Base-by-base conservation (phyloP, 2,113 vertebrate species). In the Gallinago paraguaiae region DNA sequence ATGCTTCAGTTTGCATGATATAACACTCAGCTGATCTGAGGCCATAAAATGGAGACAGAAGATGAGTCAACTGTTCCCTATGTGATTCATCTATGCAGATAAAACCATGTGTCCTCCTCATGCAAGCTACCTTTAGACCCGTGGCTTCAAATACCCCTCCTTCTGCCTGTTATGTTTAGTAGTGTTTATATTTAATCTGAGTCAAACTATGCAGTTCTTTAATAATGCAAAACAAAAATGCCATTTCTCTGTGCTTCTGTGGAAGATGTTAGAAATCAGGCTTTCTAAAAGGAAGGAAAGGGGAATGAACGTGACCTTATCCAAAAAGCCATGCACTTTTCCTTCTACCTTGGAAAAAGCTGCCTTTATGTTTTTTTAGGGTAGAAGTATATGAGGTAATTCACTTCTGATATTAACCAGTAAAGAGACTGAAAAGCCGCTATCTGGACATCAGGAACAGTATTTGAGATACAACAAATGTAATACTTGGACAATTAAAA, bases 311-410 rank as follows among this genome's bases (percentile, higher is more conserved):
- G 18, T 79, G 91, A 95, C 93, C 95, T 97, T 95, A 92, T 65
- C 20, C n/a, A 88, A 96, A 86, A 96, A 50, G 60, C 6, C 54
- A 48, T 63, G 41, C 3, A 43, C 59, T 81, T 91, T 97, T 93
- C 83, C 37, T 71, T 80, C 94, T 90, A 50, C 92, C 69, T 81
- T 92, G 8, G 27, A 94, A 96, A 97, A 95, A 79, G 30, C 39
- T 87, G 31, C 69, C 64, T 92, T 95, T 90, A 20, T 96, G 65
- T 97, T 97, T 97, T 97, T 85, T 94, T 97, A 95, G 43, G 41
- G 86, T 74, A 61, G 83, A 93, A 88, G 51, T 56, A 83, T 81
- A 72, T 91, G 96, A 93, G 92, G 96, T 97, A 96, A 94, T 94
- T 96, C 80, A 90, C 65, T 83, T 91, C 78, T 92, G 86, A 89